Conservation (phyloP, 2,797 vertebrate species). For the Enteromius afrohamiltoni region DNA sequence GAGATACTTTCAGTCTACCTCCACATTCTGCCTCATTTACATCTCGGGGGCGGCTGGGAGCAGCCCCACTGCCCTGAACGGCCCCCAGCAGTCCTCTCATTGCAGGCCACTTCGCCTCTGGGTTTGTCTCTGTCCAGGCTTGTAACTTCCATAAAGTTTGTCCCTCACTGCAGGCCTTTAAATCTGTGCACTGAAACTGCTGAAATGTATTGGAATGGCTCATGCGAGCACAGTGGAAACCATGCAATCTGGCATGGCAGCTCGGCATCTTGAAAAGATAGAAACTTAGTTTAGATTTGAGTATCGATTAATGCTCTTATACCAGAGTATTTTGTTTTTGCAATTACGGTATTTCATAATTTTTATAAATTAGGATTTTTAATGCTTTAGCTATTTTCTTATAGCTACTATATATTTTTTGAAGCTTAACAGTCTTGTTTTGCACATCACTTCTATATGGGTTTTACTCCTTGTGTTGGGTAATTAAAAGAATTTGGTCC, state of each 20-base stretch:
- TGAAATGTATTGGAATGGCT: slow-evolving; percentile 32
- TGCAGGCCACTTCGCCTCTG: slow-evolving; percentile 36
- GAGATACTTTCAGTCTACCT: slow-evolving; percentile 34
- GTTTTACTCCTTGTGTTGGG: too few relatives aligned
- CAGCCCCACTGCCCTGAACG: slow-evolving; percentile 38
- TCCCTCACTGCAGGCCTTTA: slow-evolving; percentile 41
- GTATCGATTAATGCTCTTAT: not conserved
- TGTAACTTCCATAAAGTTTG: slow-evolving; percentile 53
- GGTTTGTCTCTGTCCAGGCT: slow-evolving; percentile 31
- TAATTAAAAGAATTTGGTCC: too few relatives aligned
- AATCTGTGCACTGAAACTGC: slow-evolving; percentile 21
- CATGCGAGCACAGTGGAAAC: not conserved
- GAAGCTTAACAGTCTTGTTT: too few relatives aligned
- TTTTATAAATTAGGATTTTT: too few relatives aligned
- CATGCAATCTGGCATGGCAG: slow-evolving; percentile 7
- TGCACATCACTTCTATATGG: too few relatives aligned
- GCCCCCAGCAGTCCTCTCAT: slow-evolving; percentile 54
- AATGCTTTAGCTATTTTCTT: too few relatives aligned
- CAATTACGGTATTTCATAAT: not conserved
- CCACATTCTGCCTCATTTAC: slow-evolving; percentile 55
- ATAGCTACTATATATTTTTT: too few relatives aligned
- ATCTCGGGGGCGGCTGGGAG: slow-evolving; percentile 37
- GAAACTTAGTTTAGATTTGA: not conserved
- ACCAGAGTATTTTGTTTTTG: not conserved
- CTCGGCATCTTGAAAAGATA: slow-evolving; percentile 31